A percentile compares a stretch with the other conserved stretches of the same genome.
phyloP scores from a whole-genome alignment of 1,140 invertebrate species.

The Spodoptera frugiperda region DNA sequence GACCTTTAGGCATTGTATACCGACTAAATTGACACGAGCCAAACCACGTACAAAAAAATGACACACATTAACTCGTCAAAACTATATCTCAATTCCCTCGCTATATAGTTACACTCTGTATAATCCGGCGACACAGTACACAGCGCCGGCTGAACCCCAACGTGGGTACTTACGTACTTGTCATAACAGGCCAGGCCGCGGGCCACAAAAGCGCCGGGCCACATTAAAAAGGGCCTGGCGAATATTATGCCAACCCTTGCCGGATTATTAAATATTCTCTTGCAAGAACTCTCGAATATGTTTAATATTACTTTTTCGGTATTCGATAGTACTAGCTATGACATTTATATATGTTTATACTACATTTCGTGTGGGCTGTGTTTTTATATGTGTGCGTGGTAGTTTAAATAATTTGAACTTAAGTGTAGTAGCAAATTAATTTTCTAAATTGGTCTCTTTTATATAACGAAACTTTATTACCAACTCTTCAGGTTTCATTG shows the following conservation, averaged over 20 bases:
- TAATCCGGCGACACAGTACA: conserved; percentile 5
- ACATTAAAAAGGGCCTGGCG: conserved; percentile 40
- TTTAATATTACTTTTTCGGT: conserved; percentile 47
- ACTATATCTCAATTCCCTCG: neutral
- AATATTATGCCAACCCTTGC: conserved; percentile 51
- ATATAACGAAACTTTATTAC: too few relatives aligned
- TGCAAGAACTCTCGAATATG: conserved; percentile 18
- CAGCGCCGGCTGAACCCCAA: conserved; percentile 14
- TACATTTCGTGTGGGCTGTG: neutral
- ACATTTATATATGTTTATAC: neutral
- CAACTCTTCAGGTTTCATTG: too few relatives aligned
- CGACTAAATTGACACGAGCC: neutral
- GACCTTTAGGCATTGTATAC: too few relatives aligned
- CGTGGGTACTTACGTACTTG: conserved; percentile 27
- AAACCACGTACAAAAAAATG: neutral
- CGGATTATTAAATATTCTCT: conserved; percentile 49
- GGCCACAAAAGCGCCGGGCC: conserved; percentile 37
- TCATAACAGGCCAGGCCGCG: conserved; percentile 28
- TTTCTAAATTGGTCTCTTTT: too few relatives aligned
- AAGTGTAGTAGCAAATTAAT: neutral
- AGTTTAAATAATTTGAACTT: neutral
- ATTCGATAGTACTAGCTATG: conserved; percentile 32
- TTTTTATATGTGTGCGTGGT: neutral
- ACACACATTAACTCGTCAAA: neutral
- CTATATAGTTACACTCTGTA: conserved; percentile 1